Base-by-base conservation (phyloP, 2,113 vertebrate genomes). In the Perccottus glenii region DNA sequence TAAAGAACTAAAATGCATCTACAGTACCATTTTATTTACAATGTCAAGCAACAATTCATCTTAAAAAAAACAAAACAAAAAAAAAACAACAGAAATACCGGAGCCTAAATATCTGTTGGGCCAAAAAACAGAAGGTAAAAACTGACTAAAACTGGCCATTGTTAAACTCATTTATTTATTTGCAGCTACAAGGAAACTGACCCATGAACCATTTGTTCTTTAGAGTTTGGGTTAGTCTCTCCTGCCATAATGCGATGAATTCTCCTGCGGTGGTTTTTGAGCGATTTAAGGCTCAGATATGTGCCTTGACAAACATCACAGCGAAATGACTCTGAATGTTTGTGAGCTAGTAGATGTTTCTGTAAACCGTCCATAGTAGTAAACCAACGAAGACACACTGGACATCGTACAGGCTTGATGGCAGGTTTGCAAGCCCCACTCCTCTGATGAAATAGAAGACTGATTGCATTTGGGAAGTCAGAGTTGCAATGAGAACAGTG, bases 281-380 rank as follows among this genome's bases (percentile, higher is more conserved):
- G 85, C 0, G 91, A 92, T 56, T 88, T 88, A 5, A 92, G 74
- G 69, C 68, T 90, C 1, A 85, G 81, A 66, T 92, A 93, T 2
- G 60, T 87, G 9, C 90, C 85, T 65, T 89, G 85, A 76, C 93
- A 93, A 9, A 93, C 78, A 16, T 92, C 88, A 45, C 93, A 93
- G 51, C 72, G 85, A 60, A 86, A 88, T 0, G 77, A 65, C 32
- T 74, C 82, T 6, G 83, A 80, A 52, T 85, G 82, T 71, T 90
- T 93, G 79, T 94, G 93, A 57, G 84, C 86, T 3, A 92, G 75
- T 66, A 94, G 68, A 76, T 94, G 93, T 74, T 86, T 92, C 81
- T 94, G 90, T 32, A 94, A 79, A 64, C 84, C 85, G 4, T 91
- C 91, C 57, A 88, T 58, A 0, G 89, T 89, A 50, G 89, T 86